These are phyloP conservation scores for Oophaga sylvatica DNA, from an alignment of 2,797 vertebrate genomes.

Conservation along the genomic window DNA sequence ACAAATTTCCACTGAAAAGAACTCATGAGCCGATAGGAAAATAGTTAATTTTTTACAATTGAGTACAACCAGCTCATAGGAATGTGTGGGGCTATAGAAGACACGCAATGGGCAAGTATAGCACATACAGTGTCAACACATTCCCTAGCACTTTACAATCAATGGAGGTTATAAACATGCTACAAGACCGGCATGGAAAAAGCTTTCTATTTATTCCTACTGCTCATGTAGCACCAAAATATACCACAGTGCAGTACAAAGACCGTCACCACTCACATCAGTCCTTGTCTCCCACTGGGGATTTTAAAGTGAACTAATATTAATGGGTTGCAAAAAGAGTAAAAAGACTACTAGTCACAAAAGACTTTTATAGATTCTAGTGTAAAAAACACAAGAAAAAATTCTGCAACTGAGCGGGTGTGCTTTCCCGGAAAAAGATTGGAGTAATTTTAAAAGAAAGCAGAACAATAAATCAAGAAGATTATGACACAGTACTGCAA, in stretches of 20 bases:
- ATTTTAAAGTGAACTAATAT: background rate
- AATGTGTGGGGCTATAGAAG: background rate
- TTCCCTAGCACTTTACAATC: background rate
- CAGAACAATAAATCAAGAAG: conserved; percentile 10
- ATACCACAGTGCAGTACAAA: background rate
- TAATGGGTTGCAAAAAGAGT: background rate
- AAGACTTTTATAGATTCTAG: background rate
- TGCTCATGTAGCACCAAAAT: background rate
- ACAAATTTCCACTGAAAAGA: background rate
- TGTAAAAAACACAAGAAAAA: background rate
- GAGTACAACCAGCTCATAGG: background rate
- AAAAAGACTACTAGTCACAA: background rate
- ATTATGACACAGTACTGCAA: background rate
- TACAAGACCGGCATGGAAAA: background rate
- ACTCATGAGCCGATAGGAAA: background rate
- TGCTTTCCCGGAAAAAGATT: background rate
- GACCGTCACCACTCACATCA: background rate
- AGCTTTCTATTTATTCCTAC: background rate
- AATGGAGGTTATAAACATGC: background rate
- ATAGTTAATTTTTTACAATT: background rate
- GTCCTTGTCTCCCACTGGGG: background rate
- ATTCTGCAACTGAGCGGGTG: background rate
- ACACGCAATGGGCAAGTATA: background rate
- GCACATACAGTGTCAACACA: background rate
- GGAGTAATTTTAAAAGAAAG: conserved; percentile 25